Percentiles rank a stretch among this genome's conserved stretches.
These are phyloP conservation scores for Aepyceros melampus DNA, from an alignment of 2,113 vertebrate species.

Conservation along the genomic window DNA sequence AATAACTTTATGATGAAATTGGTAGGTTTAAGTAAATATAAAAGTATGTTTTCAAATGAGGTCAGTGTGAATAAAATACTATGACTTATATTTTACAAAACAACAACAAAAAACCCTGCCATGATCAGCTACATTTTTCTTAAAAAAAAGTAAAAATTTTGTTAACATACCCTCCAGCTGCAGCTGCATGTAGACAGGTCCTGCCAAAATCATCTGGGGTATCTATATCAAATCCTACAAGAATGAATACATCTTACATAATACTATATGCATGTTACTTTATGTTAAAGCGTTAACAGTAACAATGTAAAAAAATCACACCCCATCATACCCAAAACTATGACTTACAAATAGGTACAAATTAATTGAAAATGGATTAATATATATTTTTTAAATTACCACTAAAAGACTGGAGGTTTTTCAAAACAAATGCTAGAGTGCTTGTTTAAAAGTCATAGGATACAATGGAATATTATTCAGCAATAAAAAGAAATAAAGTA, in stretches of 20 bases:
- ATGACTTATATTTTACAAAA: neutral
- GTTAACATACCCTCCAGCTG: conserved; percentile 95
- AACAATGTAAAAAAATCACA: conserved; percentile 21
- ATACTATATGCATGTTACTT: neutral
- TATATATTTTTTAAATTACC: neutral
- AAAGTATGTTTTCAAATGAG: conserved; percentile 5
- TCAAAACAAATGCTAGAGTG: neutral
- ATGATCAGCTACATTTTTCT: neutral
- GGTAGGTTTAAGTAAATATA: neutral
- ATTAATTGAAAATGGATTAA: conserved; percentile 11
- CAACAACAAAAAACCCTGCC: neutral
- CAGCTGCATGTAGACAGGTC: conserved; percentile 98
- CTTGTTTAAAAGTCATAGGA: neutral
- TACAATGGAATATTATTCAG: neutral
- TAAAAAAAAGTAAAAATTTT: conserved; percentile 46
- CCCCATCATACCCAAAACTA: neutral
- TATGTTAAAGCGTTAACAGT: neutral
- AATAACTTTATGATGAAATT: conserved; percentile 13
- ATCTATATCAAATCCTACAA: conserved; percentile 95
- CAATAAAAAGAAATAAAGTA: conserved; percentile 8
- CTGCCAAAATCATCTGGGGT: conserved; percentile 98
- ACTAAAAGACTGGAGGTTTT: neutral
- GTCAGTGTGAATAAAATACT: neutral
- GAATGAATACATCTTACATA: conserved; percentile 46
- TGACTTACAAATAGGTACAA: neutral